Evolutionary conservation across 1,140 invertebrate genomes (phyloP), one percentile per base, ranked within the genome.

Genomic region (Leucophenga varia): DNA sequence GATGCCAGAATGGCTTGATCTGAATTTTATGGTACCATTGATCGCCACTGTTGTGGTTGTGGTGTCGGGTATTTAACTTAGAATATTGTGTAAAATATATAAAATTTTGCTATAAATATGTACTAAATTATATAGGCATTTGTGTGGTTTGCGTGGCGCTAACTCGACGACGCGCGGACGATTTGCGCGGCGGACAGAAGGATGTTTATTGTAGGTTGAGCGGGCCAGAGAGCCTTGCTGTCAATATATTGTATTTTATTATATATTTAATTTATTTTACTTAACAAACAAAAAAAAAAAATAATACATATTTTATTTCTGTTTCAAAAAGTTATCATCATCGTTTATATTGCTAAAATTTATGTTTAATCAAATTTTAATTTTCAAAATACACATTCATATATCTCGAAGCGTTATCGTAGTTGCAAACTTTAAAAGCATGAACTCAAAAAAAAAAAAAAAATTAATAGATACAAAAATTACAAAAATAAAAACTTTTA

Each of bases 71-170:
- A n/a, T n/a, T n/a, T n/a, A n/a, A n/a, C n/a, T n/a, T n/a, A n/a
- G n/a, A n/a, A n/a, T n/a, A n/a, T n/a, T n/a, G n/a, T n/a, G n/a
- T n/a, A n/a, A n/a, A n/a, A n/a, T n/a, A n/a, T n/a, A n/a, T n/a
- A n/a, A n/a, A n/a, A n/a, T n/a, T n/a, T n/a, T n/a, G n/a, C n/a
- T n/a, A n/a, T n/a, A n/a, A n/a, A n/a, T n/a, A n/a, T n/a, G n/a
- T n/a, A n/a, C n/a, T n/a, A n/a, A n/a, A n/a, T n/a, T n/a, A n/a
- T n/a, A n/a, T n/a, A n/a, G n/a, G n/a, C n/a, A 87, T 93, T 68
- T 84, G 91, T 65, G 90, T 93, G 53, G 88, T 93, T 71, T 93
- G 90, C 76, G 86, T 93, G 47, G 90, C 89, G 3, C 76, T 92
- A 1, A 88, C 89, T 8, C 80, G 89, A 60, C 80, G 89, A 61